phyloP scores from a whole-genome alignment of 2,888 invertebrate species.

The Incurvaria masculella region DNA sequence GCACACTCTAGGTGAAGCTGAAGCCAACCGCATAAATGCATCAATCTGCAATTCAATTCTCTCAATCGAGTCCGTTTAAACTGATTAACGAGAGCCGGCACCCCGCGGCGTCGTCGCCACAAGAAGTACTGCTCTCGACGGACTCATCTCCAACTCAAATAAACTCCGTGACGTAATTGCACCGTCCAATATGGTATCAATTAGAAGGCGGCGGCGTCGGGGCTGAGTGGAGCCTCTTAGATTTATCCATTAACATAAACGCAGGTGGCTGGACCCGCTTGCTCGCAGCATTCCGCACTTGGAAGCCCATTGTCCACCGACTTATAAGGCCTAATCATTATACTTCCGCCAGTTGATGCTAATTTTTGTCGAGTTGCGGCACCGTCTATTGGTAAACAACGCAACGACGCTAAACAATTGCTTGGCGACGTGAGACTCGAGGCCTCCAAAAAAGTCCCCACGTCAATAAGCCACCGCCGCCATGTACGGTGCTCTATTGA shows the following conservation, averaged over 20 bases:
- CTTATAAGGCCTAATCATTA: background rate
- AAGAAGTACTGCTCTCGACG: background rate
- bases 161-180: background rate
- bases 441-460: background rate
- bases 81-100: background rate
- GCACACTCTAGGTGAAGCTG: background rate
- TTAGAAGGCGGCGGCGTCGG: background rate
- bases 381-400: background rate
- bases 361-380: background rate
- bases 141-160: background rate
- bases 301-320: background rate
- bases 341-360: constrained; percentile 4
- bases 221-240: background rate
- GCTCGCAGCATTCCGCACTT: background rate
- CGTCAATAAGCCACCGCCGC: background rate
- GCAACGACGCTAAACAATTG: background rate
- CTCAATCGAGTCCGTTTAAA: background rate
- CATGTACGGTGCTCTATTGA: background rate
- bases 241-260: background rate
- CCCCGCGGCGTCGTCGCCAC: background rate
- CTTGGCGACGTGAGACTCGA: background rate
- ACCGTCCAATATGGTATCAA: background rate
- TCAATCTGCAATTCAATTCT: background rate
- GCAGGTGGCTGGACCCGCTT: background rate
- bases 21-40: background rate